Base-by-base conservation (phyloP, 2,797 vertebrate genomes). In the Myotis myotis region DNA sequence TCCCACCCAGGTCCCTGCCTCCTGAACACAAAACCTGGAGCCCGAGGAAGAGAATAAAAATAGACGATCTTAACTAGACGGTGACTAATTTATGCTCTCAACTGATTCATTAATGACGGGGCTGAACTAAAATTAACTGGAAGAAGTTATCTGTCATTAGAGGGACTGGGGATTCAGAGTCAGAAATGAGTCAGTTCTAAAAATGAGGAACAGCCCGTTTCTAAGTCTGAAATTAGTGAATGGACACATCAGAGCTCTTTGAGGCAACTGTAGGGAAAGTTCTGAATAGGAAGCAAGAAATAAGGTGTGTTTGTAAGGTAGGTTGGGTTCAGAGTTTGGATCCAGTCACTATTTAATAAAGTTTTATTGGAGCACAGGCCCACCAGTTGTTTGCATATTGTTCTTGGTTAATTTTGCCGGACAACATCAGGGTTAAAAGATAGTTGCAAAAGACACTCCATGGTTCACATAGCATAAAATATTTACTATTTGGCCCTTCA, bases 91-190 rank as follows among this genome's bases (percentile, higher is more conserved):
- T 92, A 87, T 95, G 88, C 23, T 86, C 33, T 92, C 57, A 86
- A 86, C 71, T 71, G 84, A 93, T 93, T 96, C 85, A 94, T 96
- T 97, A 96, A 95, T 94, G 82, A 95, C 41, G 88, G 64, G 55
- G 79, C 93, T 74, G 70, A n/a, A 94, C 78, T 94, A 93, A 97
- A 95, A 96, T 96, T 96, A 96, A 96, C 72, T 72, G 25, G 80
- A 88, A 90, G 57, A 20, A 68, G 75, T 90, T 95, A 91, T 90
- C 78, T 94, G 64, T 93, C 87, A 85, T 82, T 89, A 95, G 74
- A 79, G 23, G 87, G 78, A 78, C 62, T 57, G 60, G 75, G 53
- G 49, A 83, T 38, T 87, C 22, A 33, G 83, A 91, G 64, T 94
- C 64, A 95, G 85, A 96, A 90, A 96, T 94, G 90, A 89, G 41